These are phyloP conservation scores for Meles meles DNA, from an alignment of 2,113 vertebrate species.

Conservation along the genomic window DNA sequence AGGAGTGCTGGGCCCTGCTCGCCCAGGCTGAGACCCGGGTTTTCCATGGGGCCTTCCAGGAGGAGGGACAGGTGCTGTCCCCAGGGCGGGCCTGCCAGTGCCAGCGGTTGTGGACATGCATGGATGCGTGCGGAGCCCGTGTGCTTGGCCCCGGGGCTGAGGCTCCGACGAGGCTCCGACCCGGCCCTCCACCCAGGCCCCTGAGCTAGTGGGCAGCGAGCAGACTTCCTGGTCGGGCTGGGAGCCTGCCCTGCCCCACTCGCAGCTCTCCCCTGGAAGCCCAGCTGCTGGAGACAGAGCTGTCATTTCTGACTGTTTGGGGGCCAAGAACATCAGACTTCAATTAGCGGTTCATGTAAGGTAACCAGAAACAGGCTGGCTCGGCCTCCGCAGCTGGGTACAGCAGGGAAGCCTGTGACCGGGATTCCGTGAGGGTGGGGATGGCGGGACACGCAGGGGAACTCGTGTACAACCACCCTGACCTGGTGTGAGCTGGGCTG, in stretches of 20 bases:
- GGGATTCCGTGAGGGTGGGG: background rate
- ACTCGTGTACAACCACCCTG: background rate
- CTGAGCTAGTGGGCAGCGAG: background rate
- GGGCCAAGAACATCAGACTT: constrained; percentile 81
- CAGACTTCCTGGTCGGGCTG: constrained; percentile 26
- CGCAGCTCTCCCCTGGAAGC: constrained; percentile 57
- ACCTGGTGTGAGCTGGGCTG: constrained; percentile 56
- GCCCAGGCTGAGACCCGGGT: background rate
- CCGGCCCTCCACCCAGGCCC: background rate
- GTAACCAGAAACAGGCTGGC: constrained; percentile 77
- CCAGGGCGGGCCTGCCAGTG: background rate
- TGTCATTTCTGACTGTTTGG: constrained; percentile 78
- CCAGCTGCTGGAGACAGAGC: constrained; percentile 74
- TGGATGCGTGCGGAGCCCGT: background rate
- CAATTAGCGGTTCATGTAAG: constrained; percentile 83
- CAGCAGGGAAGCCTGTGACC: constrained; percentile 43
- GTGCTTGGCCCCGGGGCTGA: background rate
- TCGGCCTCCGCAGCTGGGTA: constrained; percentile 64
- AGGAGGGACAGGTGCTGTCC: constrained; percentile 29
- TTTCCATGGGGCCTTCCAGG: background rate
- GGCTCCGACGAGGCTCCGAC: background rate
- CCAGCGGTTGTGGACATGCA: fast-evolving
- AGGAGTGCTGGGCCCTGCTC: background rate
- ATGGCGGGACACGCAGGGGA: background rate
- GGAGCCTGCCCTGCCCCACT: constrained; percentile 45